Base-by-base conservation (phyloP, 2,797 vertebrate species). In the Menidia menidia region DNA sequence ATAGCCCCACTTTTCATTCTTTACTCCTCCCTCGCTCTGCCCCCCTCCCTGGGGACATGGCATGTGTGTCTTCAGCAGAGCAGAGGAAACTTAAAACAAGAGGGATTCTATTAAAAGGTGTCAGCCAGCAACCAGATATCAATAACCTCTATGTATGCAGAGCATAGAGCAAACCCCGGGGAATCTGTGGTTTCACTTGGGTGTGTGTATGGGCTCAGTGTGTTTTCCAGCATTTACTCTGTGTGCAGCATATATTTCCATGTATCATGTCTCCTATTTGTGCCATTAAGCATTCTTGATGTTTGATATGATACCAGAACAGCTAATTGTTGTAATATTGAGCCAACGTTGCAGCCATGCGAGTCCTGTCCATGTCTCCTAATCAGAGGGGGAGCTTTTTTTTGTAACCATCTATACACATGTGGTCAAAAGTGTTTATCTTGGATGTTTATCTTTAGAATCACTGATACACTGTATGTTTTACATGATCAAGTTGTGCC, bases 21-120 rank as follows among this genome's bases (percentile, higher is more conserved):
- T 66, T 48, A 14, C 86, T 50, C 69, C 69, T 68, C 71, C 18
- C 42, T 57, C 47, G 58, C 61, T 35, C 55, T 64, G 67, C 64
- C 59, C 58, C n/a, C 60, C 31, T 79, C 78, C 42, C 47, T 14
- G 4, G 71, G 78, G 78, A 85, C 48, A 42, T 64, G 76, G 75
- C 82, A 53, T 88, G 85, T 82, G 82, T 73, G 61, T 84, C 87
- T 83, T 85, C 81, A 88, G 87, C 80, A 69, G 75, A 81, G 72
- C 72, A 80, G 77, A 77, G 82, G 90, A 91, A 93, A 92, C 88
- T 87, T 82, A 89, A 89, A 91, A 89, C 90, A 92, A 92, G 89
- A 87, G 81, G 71, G 89, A 87, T 89, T 93, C 90, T 93, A 91
- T 92, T 91, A 90, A 93, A 93, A 93, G 91, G 90, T 93, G 92